Evolutionary conservation across 2,888 invertebrate species (phyloP).

Genomic region (Melolontha melolontha): DNA sequence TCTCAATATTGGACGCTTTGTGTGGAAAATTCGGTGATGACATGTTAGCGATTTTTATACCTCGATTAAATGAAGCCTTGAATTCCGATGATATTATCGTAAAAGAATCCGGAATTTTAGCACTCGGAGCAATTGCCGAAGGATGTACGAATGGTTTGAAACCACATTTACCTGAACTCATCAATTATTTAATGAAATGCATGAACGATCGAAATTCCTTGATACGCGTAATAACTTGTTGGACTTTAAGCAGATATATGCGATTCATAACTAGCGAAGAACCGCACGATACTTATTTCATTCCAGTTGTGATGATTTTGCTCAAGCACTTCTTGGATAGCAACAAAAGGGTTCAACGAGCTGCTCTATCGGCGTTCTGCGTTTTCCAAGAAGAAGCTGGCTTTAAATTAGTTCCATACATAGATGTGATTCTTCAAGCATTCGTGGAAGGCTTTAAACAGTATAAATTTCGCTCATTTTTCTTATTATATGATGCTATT

Average conservation of each 20-base stretch:
- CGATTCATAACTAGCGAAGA: constrained; percentile 78
- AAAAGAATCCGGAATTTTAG: constrained; percentile 94
- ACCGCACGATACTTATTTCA: constrained; percentile 68
- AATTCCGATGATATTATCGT: constrained; percentile 95
- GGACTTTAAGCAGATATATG: constrained; percentile 81
- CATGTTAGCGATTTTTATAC: constrained; percentile 90
- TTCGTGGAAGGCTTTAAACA: constrained; percentile 80
- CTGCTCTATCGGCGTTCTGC: constrained; percentile 83
- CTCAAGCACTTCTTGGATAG: constrained; percentile 77
- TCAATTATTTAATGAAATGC: constrained; percentile 76
- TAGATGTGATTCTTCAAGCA: constrained; percentile 77
- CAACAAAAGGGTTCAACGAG: constrained; percentile 83
- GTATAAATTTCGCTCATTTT: constrained; percentile 76
- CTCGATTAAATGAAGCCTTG: constrained; percentile 94
- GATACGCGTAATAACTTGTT: constrained; percentile 82
- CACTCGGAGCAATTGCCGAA: constrained; percentile 74
- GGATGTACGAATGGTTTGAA: constrained; percentile 76
- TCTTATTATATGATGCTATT: constrained; percentile 82
- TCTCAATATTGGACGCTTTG: constrained; percentile 94
- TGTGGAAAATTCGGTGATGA: constrained; percentile 97
- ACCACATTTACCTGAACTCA: constrained; percentile 75
- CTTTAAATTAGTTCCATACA: constrained; percentile 77
- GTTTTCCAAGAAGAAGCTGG: constrained; percentile 83
- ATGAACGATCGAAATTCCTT: constrained; percentile 77
- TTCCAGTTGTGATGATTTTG: constrained; percentile 78